Conservation (phyloP, 35 echinoderm and acorn worm species). For the Ophioderma brevispina region DNA sequence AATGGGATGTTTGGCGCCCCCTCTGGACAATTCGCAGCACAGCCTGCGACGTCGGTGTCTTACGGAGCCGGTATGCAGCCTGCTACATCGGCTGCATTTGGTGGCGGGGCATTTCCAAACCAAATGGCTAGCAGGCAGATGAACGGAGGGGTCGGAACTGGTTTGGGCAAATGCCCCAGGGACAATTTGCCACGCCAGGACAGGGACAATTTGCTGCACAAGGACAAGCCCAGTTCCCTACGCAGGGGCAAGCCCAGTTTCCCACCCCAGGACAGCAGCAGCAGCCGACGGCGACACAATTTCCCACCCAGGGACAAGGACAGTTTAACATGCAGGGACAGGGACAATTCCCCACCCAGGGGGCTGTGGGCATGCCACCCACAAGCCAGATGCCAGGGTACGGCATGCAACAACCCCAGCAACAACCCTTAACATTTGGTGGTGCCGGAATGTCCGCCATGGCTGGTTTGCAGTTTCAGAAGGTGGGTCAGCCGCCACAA, state of each 20-base stretch:
- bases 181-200: neutral
- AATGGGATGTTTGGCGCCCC: neutral
- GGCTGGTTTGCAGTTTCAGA: conserved; percentile 2
- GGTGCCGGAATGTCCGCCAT: neutral
- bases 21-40: neutral
- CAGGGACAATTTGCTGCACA: neutral
- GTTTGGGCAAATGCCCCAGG: conserved; percentile 1
- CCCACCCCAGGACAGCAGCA: neutral
- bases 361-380: neutral
- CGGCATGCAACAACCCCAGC: neutral
- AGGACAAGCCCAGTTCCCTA: neutral
- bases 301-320: neutral
- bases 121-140: neutral
- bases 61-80: neutral
- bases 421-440: neutral
- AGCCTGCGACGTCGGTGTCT: neutral
- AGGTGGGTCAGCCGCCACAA: neutral
- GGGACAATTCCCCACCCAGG: neutral
- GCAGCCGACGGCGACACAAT: neutral
- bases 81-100: neutral
- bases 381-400: neutral
- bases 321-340: neutral
- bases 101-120: neutral
- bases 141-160: neutral
- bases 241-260: neutral